Evolutionary conservation across 1,140 invertebrate genomes (phyloP).

Genomic region (Ceratoteleas bidentatus): DNA sequence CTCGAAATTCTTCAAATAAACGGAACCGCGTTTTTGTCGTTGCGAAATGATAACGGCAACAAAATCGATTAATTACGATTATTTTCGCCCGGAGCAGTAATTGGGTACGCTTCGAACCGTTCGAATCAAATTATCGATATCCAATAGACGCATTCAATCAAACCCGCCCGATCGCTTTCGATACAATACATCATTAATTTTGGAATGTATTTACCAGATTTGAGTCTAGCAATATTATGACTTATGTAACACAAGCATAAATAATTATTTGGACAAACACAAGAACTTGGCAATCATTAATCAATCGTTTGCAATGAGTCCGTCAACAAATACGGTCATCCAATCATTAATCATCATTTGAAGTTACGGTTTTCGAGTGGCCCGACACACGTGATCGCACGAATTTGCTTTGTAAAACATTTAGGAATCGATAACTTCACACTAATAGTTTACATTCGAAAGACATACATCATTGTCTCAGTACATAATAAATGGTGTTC

Average conservation of each 20-base stretch:
- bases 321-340: slow-evolving; percentile 77
- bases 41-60: neutral
- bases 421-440: slow-evolving; percentile 38
- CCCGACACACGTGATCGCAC: slow-evolving; percentile 29
- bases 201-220: slow-evolving; percentile 33
- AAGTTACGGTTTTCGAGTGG: slow-evolving; percentile 51
- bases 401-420: slow-evolving; percentile 26
- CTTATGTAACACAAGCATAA: slow-evolving; percentile 54
- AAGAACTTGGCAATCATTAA: slow-evolving; percentile 75
- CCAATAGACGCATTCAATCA: slow-evolving; percentile 21
- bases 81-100: neutral
- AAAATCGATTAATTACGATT: neutral
- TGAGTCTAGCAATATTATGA: slow-evolving; percentile 60
- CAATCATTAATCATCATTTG: slow-evolving; percentile 81
- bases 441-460: slow-evolving; percentile 30
- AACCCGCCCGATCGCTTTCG: slow-evolving; percentile 30
- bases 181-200: slow-evolving; percentile 52
- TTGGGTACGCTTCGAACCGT: slow-evolving; percentile 17
- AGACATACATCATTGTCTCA: slow-evolving; percentile 39
- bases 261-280: slow-evolving; percentile 69
- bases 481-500: slow-evolving; percentile 33
- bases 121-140: slow-evolving; percentile 24
- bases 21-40: neutral
- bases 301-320: slow-evolving; percentile 75
- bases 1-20: too few species aligned